These are phyloP conservation scores for Cottoperca gobio DNA, from an alignment of 2,797 vertebrate genomes.

Conservation along the genomic window DNA sequence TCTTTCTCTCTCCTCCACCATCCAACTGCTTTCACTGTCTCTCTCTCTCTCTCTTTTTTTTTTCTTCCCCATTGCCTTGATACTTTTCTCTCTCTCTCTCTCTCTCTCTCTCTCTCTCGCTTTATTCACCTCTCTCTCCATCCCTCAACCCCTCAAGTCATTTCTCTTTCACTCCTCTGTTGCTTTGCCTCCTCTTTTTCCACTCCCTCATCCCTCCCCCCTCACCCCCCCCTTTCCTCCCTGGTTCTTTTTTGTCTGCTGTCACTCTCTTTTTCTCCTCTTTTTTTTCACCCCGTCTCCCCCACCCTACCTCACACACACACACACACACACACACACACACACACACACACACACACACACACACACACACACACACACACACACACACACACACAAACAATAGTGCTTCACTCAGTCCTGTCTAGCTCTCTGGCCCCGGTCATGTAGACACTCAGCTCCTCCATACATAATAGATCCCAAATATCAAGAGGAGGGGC, in stretches of 20 bases:
- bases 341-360: constrained; percentile 21
- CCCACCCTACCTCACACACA: constrained; percentile 16
- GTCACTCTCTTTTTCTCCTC: constrained; percentile 70
- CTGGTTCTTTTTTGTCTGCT: constrained; percentile 76
- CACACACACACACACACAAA: constrained; percentile 32
- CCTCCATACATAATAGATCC: constrained; percentile 71
- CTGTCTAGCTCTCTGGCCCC: constrained; percentile 64
- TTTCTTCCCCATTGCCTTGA: constrained; percentile 65
- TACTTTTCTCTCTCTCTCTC: constrained; percentile 73
- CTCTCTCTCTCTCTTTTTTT: constrained; percentile 24
- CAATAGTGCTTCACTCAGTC: constrained; percentile 60
- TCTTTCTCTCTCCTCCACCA: constrained; percentile 84
- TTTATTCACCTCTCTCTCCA: constrained; percentile 79
- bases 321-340: constrained; percentile 15
- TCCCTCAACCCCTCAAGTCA: constrained; percentile 79
- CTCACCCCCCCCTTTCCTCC: constrained; percentile 41
- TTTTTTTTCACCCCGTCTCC: constrained; percentile 60
- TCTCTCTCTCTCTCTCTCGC: constrained; percentile 76
- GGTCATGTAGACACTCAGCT: constrained; percentile 69
- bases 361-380: constrained; percentile 47
- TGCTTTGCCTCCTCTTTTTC: constrained; percentile 77
- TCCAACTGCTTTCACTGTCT: constrained; percentile 63
- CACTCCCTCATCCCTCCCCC: constrained; percentile 60
- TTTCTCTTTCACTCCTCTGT: constrained; percentile 79
- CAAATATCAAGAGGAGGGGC: constrained; percentile 58